Base-by-base conservation (phyloP, 2,888 invertebrate genomes). In the Agrochola macilenta region DNA sequence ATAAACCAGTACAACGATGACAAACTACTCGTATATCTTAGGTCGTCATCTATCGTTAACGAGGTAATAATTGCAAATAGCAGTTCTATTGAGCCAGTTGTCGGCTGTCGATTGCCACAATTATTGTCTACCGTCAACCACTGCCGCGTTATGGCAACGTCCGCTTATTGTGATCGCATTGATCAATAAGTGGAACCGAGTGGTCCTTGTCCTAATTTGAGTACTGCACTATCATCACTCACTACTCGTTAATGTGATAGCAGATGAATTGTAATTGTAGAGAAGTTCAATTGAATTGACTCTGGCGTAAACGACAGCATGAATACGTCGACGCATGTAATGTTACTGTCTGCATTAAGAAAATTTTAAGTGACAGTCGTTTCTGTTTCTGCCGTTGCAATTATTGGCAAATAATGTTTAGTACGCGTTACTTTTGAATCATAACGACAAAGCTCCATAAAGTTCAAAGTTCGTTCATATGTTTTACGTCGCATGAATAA, bases 111-210 rank as follows among this genome's bases (percentile, higher is more conserved):
- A 92, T 92, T 91, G 92, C 89, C 89, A 91, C 92, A 93, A 93
- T 94, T 92, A 93, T 93, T 92, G 91, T 92, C 89, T 86, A 91
- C 89, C 80, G 89, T 83, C 85, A 88, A 89, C 87, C 86, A 86
- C 83, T 74, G 87, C 79, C 86, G 85, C 85, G 89, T 89, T 94
- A 95, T 93, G 93, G 94, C 93, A 91, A 94, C 94, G 95, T 95
- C 95, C 95, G 95, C 93, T 94, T 93, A 95, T 95, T 95, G 95
- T 95, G 91, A 91, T 91, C 93, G 90, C 88, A 89, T 92, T 93
- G 92, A 93, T 91, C 93, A 93, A 88, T 91, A 92, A 93, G 89
- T 93, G 92, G 91, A 92, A 92, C 92, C 90, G 88, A 89, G 76
- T 86, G 89, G 91, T 90, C 93, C 93, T 95, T 95, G 95, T 92